phyloP scores from a whole-genome alignment of 1,140 invertebrate genomes.

The Nasonia vitripennis region DNA sequence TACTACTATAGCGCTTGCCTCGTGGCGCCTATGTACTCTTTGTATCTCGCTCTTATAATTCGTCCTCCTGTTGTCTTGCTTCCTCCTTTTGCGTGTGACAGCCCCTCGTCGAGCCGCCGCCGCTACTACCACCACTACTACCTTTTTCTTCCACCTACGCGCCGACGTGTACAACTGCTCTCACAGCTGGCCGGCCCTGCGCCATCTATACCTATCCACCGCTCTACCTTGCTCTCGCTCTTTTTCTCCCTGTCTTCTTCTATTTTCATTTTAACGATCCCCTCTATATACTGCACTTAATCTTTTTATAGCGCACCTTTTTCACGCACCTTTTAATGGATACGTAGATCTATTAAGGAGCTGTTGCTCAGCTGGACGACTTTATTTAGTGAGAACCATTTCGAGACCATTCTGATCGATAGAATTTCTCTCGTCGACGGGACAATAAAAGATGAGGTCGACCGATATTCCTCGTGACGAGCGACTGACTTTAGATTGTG shows the following conservation, averaged over 20 bases:
- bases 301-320: constrained; percentile 28
- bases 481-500: too few species aligned
- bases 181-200: not conserved
- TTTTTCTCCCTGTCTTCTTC: not conserved
- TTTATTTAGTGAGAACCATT: not conserved
- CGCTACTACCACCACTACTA: not conserved
- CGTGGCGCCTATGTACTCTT: constrained; percentile 10
- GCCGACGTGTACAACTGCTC: not conserved
- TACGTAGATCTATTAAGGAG: constrained; percentile 19
- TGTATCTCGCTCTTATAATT: constrained; percentile 44
- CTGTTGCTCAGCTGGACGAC: not conserved
- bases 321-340: constrained; percentile 13
- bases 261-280: constrained; percentile 19
- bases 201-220: not conserved
- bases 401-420: not conserved
- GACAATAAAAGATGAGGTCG: too few species aligned
- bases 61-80: constrained; percentile 38
- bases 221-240: constrained; percentile 1
- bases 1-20: not conserved
- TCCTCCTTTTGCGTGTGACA: constrained; percentile 17
- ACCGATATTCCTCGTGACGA: too few species aligned
- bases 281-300: constrained; percentile 15
- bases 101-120: not conserved
- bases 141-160: not conserved
- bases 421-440: not conserved